These are phyloP conservation scores for Scaptomyza hsui DNA, from an alignment of 1,140 invertebrate genomes.

Conservation along the genomic window DNA sequence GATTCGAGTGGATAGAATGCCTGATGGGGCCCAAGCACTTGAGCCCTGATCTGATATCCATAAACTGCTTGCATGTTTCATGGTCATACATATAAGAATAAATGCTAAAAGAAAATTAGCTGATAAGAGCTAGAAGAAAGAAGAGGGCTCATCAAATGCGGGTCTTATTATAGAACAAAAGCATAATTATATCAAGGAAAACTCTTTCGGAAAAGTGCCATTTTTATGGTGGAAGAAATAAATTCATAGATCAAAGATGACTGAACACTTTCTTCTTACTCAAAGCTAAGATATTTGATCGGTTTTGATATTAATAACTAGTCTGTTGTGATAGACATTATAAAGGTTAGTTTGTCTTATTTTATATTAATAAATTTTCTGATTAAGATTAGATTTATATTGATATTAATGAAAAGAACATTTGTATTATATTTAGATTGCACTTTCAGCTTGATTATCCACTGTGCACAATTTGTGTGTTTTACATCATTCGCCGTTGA, in stretches of 20 bases:
- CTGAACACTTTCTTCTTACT: too few species aligned
- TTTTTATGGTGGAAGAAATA: background rate
- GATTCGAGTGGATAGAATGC: conserved; percentile 58
- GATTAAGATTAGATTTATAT: too few species aligned
- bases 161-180: conserved; percentile 15
- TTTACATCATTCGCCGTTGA: conserved; percentile 12
- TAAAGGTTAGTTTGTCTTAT: too few species aligned
- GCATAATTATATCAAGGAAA: conserved; percentile 8
- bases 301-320: too few species aligned
- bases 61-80: conserved; percentile 48
- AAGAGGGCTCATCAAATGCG: conserved; percentile 19
- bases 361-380: too few species aligned
- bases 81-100: conserved; percentile 22
- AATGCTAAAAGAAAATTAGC: conserved; percentile 34
- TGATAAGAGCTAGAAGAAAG: conserved; percentile 24
- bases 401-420: too few species aligned
- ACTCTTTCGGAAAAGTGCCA: conserved; percentile 24
- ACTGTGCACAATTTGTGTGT: conserved; percentile 10
- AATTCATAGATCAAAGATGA: background rate
- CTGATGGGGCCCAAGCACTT: conserved; percentile 30
- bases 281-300: too few species aligned
- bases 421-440: background rate
- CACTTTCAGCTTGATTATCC: background rate
- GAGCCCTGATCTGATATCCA: conserved; percentile 46
- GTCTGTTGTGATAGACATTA: too few species aligned